Evolutionary conservation across 1,140 invertebrate genomes (phyloP).

Genomic region (Ceratina australensis): DNA sequence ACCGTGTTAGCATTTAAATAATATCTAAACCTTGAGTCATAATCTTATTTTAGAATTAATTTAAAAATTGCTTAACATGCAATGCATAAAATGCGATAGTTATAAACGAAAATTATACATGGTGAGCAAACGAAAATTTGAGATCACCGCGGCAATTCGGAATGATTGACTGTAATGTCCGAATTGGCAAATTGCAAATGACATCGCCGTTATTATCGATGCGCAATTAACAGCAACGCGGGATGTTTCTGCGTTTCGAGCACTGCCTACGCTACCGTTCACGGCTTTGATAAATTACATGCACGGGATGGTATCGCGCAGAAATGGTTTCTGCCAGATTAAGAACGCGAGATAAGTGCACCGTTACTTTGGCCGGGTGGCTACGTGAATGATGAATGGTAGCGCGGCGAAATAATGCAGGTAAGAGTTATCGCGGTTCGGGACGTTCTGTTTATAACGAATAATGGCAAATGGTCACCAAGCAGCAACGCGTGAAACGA

Average conservation of each 20-base stretch:
- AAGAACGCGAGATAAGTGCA: not conserved
- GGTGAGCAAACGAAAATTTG: not conserved
- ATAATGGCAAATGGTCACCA: not conserved
- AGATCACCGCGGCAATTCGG: not conserved
- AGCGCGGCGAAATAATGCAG: not conserved
- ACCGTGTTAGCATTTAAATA: too few species aligned
- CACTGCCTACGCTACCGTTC: not conserved
- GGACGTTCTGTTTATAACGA: not conserved
- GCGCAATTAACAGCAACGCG: not conserved
- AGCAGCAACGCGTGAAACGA: not conserved
- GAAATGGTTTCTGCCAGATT: constrained; percentile 12
- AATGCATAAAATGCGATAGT: too few species aligned
- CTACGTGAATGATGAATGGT: not conserved
- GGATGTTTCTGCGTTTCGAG: not conserved
- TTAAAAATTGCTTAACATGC: too few species aligned
- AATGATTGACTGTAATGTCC: not conserved
- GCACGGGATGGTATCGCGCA: not conserved
- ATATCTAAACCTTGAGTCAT: too few species aligned
- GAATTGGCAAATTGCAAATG: not conserved
- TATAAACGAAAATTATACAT: not conserved
- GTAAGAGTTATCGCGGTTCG: not conserved
- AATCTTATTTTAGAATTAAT: too few species aligned
- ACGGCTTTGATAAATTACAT: constrained; percentile 11
- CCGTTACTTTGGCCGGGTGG: not conserved
- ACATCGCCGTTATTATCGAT: not conserved